Percentiles rank a stretch among this genome's conserved stretches.
phyloP scores from a whole-genome alignment of 2,113 vertebrate genomes.

The Neotoma lepida region DNA sequence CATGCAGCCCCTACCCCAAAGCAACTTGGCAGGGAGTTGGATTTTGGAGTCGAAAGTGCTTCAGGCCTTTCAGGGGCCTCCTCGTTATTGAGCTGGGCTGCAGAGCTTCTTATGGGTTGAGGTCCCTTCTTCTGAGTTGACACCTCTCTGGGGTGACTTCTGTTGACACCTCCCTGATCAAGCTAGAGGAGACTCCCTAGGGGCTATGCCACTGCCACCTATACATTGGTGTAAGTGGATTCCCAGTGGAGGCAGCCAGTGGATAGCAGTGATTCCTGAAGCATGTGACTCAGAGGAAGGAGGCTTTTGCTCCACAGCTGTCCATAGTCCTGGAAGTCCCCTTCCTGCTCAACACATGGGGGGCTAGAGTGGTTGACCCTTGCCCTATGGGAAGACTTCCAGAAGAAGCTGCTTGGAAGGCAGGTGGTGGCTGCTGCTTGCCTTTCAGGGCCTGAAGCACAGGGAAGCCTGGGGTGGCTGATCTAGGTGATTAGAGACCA shows the following conservation, averaged over 20 bases:
- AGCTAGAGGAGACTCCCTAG: neutral
- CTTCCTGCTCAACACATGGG: rapidly evolving
- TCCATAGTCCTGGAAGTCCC: rapidly evolving
- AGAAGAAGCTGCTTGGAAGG: rapidly evolving
- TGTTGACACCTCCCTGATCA: neutral
- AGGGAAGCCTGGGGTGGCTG: no score
- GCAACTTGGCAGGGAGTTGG: rapidly evolving
- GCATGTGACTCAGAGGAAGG: rapidly evolving
- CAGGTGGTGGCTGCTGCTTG: no score
- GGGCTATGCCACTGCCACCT: neutral
- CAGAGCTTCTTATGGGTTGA: no score
- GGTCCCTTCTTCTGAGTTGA: neutral
- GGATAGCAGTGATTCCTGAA: neutral
- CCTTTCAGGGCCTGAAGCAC: neutral
- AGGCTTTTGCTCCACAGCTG: neutral
- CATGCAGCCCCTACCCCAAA: rapidly evolving
- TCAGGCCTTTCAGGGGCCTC: neutral
- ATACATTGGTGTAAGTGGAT: rapidly evolving
- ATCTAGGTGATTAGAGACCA: neutral
- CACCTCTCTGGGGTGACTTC: neutral
- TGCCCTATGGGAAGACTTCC: neutral
- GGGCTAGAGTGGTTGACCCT: neutral
- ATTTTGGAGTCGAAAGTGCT: neutral
- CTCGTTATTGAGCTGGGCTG: neutral
- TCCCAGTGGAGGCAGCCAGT: rapidly evolving